Percentiles rank a stretch among this genome's conserved stretches.
These are phyloP conservation scores for Phortica okadai DNA, from an alignment of 2,888 invertebrate species.

Conservation along the genomic window DNA sequence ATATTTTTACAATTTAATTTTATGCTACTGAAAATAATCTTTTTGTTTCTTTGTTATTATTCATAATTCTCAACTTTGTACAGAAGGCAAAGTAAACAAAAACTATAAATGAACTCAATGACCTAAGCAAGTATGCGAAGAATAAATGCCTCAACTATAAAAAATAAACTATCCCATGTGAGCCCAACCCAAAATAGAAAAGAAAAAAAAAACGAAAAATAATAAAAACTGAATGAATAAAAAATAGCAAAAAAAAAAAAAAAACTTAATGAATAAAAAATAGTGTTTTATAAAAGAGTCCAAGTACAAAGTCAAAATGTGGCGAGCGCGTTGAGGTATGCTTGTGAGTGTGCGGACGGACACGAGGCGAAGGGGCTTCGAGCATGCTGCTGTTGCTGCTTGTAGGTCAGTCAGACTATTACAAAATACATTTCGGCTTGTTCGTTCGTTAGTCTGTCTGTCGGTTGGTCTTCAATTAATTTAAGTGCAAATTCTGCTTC, in stretches of 20 bases:
- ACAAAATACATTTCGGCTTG: slow-evolving; percentile 18
- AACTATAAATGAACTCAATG: slow-evolving; percentile 42
- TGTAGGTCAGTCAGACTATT: slow-evolving; percentile 41
- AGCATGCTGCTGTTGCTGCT: background rate
- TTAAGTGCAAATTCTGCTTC: slow-evolving; percentile 46
- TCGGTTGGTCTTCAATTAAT: slow-evolving; percentile 51
- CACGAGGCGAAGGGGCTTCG: background rate
- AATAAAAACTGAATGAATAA: too few species aligned
- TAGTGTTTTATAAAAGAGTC: too few species aligned
- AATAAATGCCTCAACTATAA: background rate
- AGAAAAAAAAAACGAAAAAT: background rate
- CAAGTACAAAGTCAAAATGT: too few species aligned
- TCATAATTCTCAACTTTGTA: background rate
- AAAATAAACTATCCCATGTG: background rate
- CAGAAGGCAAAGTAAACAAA: slow-evolving; percentile 43
- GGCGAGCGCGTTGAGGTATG: too few species aligned
- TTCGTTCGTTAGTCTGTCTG: background rate
- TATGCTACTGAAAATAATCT: background rate
- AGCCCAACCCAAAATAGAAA: background rate
- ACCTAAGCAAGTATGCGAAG: slow-evolving; percentile 43
- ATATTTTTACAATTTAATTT: background rate
- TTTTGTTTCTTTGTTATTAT: background rate
- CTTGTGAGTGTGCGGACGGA: background rate
- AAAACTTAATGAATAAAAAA: background rate
- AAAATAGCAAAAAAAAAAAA: background rate